Evolutionary conservation across 2,888 invertebrate species (phyloP).

Genomic region (Altica lythri): DNA sequence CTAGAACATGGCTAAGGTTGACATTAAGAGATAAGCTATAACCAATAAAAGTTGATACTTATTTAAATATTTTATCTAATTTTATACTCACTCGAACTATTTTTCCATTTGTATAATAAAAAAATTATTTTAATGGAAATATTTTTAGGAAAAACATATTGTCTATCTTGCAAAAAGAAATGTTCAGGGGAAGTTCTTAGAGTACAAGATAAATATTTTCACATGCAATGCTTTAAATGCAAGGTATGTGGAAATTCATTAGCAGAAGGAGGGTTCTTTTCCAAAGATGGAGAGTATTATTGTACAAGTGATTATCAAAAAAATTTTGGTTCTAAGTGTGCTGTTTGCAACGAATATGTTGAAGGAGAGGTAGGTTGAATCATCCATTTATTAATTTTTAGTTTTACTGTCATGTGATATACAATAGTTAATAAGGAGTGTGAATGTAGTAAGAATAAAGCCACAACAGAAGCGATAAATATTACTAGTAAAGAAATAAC

Average conservation of each 20-base stretch:
- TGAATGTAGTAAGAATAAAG: no score
- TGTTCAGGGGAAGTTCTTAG: constrained; percentile 96
- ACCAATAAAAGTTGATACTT: neutral
- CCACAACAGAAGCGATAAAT: no score
- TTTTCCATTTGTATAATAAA: no score
- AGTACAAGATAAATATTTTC: constrained; percentile 97
- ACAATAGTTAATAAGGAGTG: no score
- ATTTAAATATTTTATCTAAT: neutral
- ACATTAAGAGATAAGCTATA: constrained; percentile 3
- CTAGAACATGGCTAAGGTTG: constrained; percentile 4
- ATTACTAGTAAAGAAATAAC: no score
- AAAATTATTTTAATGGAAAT: no score
- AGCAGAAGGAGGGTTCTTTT: constrained; percentile 94
- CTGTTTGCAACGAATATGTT: constrained; percentile 87
- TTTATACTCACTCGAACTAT: neutral
- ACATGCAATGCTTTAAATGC: constrained; percentile 96
- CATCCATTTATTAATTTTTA: constrained; percentile 12
- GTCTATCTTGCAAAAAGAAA: constrained; percentile 95
- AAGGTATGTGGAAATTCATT: constrained; percentile 87
- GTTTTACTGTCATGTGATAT: no score
- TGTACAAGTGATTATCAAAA: constrained; percentile 72
- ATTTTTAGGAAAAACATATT: constrained; percentile 84
- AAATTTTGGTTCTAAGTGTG: constrained; percentile 83
- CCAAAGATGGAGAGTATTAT: constrained; percentile 88
- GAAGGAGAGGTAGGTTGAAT: constrained; percentile 80